Evolutionary conservation across 2,113 vertebrate species (phyloP).

Genomic region (Anser cygnoides): DNA sequence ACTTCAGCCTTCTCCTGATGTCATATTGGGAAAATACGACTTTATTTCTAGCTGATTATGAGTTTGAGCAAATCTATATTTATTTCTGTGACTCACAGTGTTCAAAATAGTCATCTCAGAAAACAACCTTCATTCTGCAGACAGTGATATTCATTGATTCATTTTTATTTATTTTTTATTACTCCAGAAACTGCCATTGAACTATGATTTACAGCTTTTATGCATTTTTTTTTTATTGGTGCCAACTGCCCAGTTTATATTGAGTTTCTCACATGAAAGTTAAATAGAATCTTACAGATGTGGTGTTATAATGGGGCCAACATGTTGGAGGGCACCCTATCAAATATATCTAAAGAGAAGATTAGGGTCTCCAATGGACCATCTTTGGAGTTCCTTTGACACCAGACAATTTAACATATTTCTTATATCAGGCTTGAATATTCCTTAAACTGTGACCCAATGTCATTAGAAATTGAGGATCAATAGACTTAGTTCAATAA

Average conservation of each 20-base stretch:
- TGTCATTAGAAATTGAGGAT: neutral
- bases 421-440: neutral
- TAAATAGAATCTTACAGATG: neutral
- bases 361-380: fast-evolving
- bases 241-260: neutral
- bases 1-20: neutral
- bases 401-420: fast-evolving
- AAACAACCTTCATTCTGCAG: neutral
- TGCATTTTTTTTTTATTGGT: neutral
- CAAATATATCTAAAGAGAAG: neutral
- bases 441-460: neutral
- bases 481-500: neutral
- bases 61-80: neutral
- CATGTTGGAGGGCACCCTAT: neutral
- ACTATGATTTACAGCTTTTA: neutral
- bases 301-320: neutral
- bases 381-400: neutral
- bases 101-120: neutral
- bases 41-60: neutral
- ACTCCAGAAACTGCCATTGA: neutral
- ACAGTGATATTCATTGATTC: neutral
- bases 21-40: neutral
- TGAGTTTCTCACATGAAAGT: neutral
- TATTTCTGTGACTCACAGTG: neutral
- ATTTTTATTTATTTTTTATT: neutral